Evolutionary conservation across 2,888 invertebrate species (phyloP).

Genomic region (Buathra laborator): DNA sequence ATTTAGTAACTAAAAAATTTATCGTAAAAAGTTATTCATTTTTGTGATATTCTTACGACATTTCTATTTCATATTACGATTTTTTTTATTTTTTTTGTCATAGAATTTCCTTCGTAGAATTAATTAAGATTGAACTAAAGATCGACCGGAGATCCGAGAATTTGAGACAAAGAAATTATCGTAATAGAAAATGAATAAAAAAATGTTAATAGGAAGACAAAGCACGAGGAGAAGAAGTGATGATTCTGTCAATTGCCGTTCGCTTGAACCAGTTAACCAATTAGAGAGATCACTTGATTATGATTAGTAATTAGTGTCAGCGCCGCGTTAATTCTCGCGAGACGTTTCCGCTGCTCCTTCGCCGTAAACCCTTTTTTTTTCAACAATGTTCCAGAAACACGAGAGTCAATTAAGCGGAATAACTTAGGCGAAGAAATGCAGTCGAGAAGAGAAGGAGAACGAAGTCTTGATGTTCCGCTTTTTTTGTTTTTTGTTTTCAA

Average conservation of each 20-base stretch:
- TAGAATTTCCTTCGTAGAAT: background rate
- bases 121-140: background rate
- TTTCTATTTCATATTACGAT: background rate
- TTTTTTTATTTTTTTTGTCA: background rate
- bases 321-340: background rate
- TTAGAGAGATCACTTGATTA: slow-evolving; percentile 35
- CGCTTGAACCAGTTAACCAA: slow-evolving; percentile 37
- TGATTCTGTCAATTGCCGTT: slow-evolving; percentile 29
- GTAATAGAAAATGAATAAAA: background rate
- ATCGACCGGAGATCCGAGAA: background rate
- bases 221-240: slow-evolving; percentile 17
- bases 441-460: too few relatives aligned
- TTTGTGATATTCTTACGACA: background rate
- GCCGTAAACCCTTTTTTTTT: slow-evolving; percentile 2
- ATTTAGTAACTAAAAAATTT: too few relatives aligned
- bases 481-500: too few relatives aligned
- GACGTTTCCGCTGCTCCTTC: background rate
- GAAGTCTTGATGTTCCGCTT: too few relatives aligned
- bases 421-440: background rate
- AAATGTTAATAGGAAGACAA: background rate
- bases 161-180: background rate
- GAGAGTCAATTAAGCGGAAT: slow-evolving; percentile 33
- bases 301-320: slow-evolving; percentile 51
- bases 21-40: too few relatives aligned
- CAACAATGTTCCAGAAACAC: background rate